Evolutionary conservation across 2,888 invertebrate species (phyloP), one percentile per base, ranked within the genome.

Genomic region (Chrysina gloriosa): DNA sequence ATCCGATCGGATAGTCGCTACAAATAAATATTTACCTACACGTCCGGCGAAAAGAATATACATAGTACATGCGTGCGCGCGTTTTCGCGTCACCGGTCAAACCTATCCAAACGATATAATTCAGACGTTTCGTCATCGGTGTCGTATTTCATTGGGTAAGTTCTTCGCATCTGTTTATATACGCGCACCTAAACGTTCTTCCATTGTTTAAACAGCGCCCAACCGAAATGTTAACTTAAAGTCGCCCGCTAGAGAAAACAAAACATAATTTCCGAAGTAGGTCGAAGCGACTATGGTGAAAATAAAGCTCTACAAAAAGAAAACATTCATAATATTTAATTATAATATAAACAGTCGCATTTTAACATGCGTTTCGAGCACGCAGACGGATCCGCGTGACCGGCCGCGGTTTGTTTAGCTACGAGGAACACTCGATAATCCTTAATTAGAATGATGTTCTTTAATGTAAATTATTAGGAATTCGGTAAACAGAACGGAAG

Each of bases 321-420:
- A 61, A 61, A 61, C 58, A 61, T 61, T 61, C 58, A 61, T 61
- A 61, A 61, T 61, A 61, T 61, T 61, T 61, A 61, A 61, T 61
- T 61, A 61, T 61, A 61, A 61, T 29, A 61, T 61, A 61, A 61
- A 61, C 58, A 61, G 42, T 45, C 14, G 29, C 58, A 61, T 61
- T 61, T 61, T 61, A 61, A 61, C 42, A 42, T 61, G n/a, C n/a
- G 58, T 61, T 61, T 16, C 21, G 29, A 61, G 45, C 58, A 42
- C 29, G 27, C 42, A 61, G 42, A 42, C 58, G 42, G 16, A n/a
- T 9, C 42, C 39, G 27, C 39, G 58, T 42, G 16, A 58, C 42
- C 25, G 25, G 19, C 19, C 45, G 16, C 21, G 52, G 31, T 52
- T 52, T 52, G 52, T 52, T 52, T 52, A 31, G 31, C 16, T 52